Conservation (phyloP, 1,140 invertebrate genomes). For the Zeugodacus cucurbitae region DNA sequence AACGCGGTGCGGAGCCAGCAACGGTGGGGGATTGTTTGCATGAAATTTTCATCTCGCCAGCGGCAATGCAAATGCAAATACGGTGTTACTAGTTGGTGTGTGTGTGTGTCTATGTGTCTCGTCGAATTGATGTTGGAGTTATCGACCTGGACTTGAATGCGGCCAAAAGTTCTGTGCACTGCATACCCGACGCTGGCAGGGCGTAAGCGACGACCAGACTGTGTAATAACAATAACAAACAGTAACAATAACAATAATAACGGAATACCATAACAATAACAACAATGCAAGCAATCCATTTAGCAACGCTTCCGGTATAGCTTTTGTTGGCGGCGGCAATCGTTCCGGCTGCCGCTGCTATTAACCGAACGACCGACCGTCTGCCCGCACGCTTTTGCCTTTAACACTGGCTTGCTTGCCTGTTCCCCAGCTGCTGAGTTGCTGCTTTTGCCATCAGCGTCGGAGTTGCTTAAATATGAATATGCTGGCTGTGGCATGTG, state of each 20-base stretch:
- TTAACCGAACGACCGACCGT: no score
- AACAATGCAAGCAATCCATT: slow-evolving; percentile 35
- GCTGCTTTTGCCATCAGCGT: background rate
- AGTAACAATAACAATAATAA: slow-evolving; percentile 2
- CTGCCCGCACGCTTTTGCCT: background rate
- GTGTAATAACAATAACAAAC: slow-evolving; percentile 35
- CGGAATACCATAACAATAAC: background rate
- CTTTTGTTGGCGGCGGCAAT: slow-evolving; percentile 24
- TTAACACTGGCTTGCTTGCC: background rate
- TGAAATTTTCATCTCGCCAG: slow-evolving; percentile 3
- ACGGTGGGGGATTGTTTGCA: background rate
- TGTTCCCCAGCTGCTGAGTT: background rate
- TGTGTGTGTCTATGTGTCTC: background rate
- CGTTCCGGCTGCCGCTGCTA: slow-evolving; percentile 26
- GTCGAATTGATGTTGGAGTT: background rate
- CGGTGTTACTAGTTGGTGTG: background rate
- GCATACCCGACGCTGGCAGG: background rate
- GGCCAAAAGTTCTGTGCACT: background rate
- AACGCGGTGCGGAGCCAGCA: background rate
- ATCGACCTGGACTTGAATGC: slow-evolving; percentile 5
- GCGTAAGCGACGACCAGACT: background rate
- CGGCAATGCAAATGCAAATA: slow-evolving; percentile 3
- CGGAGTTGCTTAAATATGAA: background rate
- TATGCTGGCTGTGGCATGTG: background rate
- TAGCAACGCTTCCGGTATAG: slow-evolving; percentile 35